These are phyloP conservation scores for Eudemis profundana DNA, from an alignment of 2,888 invertebrate species.

Conservation along the genomic window DNA sequence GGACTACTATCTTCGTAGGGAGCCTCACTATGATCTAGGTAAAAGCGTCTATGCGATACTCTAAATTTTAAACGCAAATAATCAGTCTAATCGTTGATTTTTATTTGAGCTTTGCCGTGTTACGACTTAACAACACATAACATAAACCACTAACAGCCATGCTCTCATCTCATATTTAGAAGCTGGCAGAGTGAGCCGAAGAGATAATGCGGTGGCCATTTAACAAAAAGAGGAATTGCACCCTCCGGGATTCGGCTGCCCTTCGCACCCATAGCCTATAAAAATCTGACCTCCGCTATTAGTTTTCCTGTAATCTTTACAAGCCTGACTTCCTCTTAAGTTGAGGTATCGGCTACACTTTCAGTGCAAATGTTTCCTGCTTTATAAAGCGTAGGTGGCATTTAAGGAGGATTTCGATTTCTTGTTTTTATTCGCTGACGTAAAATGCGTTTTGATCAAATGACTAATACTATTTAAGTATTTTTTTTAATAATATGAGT, in stretches of 20 bases:
- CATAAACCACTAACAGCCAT: not conserved
- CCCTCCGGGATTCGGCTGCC: constrained; percentile 26
- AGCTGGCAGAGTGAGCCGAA: constrained; percentile 32
- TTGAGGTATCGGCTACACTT: constrained; percentile 19
- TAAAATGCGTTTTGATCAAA: not conserved
- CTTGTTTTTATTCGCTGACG: not conserved
- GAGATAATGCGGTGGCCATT: constrained; percentile 39
- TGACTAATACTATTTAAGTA: too few relatives aligned
- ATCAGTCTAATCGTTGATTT: not conserved
- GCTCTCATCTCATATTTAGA: constrained; percentile 31
- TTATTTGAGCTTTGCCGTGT: not conserved
- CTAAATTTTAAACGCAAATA: not conserved
- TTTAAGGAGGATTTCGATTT: not conserved
- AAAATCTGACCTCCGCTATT: constrained; percentile 42
- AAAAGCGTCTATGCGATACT: too few relatives aligned
- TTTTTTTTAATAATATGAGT: too few relatives aligned
- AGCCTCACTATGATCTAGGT: too few relatives aligned
- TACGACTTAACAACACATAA: not conserved
- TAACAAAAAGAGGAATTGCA: constrained; percentile 38
- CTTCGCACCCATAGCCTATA: constrained; percentile 41
- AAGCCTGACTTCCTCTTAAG: constrained; percentile 31
- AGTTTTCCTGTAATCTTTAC: constrained; percentile 42
- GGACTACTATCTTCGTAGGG: too few relatives aligned
- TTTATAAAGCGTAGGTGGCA: not conserved
- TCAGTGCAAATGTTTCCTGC: constrained; percentile 3